Conservation (phyloP, 2,113 vertebrate genomes). For the Gadus macrocephalus region DNA sequence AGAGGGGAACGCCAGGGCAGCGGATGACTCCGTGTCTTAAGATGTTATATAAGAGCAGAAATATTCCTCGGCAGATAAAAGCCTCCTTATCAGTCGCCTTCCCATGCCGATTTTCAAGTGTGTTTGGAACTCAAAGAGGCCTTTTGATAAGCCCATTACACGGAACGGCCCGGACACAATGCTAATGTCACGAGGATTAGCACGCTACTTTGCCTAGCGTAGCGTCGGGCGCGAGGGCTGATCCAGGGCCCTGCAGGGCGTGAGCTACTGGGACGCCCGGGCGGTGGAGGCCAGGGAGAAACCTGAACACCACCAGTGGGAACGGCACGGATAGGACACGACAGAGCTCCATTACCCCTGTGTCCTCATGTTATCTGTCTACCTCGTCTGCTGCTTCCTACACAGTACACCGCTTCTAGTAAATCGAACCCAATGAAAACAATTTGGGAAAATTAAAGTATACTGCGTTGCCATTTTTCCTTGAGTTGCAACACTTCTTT, state of each 20-base stretch:
- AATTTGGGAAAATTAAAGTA: background rate
- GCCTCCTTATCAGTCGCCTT: constrained; percentile 59
- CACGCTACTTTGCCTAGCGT: constrained; percentile 62
- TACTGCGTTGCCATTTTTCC: constrained; percentile 40
- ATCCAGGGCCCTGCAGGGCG: constrained; percentile 48
- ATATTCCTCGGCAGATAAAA: constrained; percentile 69
- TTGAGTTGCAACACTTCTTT: constrained; percentile 24
- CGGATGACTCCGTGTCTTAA: constrained; percentile 53
- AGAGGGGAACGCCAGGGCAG: constrained; percentile 39
- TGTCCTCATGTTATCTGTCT: constrained; percentile 9
- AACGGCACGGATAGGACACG: background rate
- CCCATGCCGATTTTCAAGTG: constrained; percentile 59
- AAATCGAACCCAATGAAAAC: too few species aligned
- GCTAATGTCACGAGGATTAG: constrained; percentile 70
- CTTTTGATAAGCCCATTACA: constrained; percentile 71
- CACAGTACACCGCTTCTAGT: too few species aligned
- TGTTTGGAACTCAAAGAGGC: constrained; percentile 58
- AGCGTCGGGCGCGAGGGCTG: constrained; percentile 47
- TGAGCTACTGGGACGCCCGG: constrained; percentile 24
- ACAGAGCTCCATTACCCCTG: constrained; percentile 17
- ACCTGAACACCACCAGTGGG: too few species aligned
- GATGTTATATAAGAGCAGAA: constrained; percentile 66
- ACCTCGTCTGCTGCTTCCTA: constrained; percentile 15
- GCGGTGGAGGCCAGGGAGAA: constrained; percentile 32
- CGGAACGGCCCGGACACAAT: constrained; percentile 66